Percentiles rank a stretch among this genome's conserved stretches.
These are phyloP conservation scores for Melanaphis sacchari DNA, from an alignment of 1,140 invertebrate species.

Conservation along the genomic window DNA sequence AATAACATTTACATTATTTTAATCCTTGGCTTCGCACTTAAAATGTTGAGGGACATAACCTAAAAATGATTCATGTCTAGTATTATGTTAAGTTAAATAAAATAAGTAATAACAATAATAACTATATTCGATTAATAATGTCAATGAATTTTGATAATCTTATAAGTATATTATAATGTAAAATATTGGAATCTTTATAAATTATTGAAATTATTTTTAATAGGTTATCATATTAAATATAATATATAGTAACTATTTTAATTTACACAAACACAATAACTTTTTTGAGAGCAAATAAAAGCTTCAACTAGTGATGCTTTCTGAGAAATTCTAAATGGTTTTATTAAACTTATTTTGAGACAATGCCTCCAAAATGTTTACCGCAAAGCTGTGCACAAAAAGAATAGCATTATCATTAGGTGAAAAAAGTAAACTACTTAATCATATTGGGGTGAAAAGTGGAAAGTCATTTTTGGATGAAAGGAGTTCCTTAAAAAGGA, in stretches of 20 bases:
- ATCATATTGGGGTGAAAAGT: background rate
- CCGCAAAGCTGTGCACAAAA: background rate
- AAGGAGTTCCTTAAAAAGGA: background rate
- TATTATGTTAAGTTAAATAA: no score
- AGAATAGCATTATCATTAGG: background rate
- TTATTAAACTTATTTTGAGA: constrained; percentile 2
- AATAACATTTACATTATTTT: no score
- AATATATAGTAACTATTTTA: background rate
- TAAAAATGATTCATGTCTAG: no score
- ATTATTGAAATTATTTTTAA: background rate
- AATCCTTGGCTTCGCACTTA: no score
- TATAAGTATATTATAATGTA: no score
- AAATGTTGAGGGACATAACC: no score
- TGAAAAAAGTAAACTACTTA: background rate
- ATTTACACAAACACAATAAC: background rate
- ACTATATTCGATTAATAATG: background rate
- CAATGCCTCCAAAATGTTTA: background rate
- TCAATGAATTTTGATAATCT: background rate
- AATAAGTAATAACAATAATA: no score
- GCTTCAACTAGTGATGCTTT: background rate
- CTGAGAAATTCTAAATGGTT: background rate
- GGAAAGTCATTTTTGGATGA: background rate
- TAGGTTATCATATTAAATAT: background rate
- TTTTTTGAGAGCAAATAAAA: background rate
- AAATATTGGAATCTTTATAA: no score